phyloP scores from a whole-genome alignment of 1,140 invertebrate genomes.

The Phymastichus coffea region DNA sequence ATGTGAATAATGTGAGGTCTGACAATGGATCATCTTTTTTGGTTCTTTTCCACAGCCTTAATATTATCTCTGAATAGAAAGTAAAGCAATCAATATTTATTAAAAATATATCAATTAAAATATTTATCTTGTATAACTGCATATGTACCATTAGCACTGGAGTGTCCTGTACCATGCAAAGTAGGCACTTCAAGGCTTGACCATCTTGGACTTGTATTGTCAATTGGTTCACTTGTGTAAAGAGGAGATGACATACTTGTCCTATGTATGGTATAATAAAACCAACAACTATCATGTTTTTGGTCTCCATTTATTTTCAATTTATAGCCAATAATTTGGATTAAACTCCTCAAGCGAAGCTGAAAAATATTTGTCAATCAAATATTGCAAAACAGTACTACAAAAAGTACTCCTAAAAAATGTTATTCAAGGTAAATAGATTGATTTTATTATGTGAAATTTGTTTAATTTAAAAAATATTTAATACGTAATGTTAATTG shows the following conservation, averaged over 20 bases:
- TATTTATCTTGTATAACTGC: slow-evolving; percentile 5
- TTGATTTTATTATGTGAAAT: too few relatives aligned
- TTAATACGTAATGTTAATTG: too few relatives aligned
- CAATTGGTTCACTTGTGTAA: slow-evolving; percentile 81
- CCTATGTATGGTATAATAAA: slow-evolving; percentile 78
- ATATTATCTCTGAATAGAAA: slow-evolving; percentile 58
- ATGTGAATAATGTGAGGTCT: slow-evolving; percentile 66
- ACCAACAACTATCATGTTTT: slow-evolving; percentile 54
- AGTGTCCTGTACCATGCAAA: slow-evolving; percentile 50
- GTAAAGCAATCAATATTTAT: slow-evolving; percentile 18
- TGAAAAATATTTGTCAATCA: slow-evolving; percentile 42
- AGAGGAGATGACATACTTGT: slow-evolving; percentile 80
- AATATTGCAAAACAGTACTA: too few relatives aligned
- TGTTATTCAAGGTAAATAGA: too few relatives aligned
- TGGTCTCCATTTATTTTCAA: slow-evolving; percentile 45
- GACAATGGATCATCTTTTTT: slow-evolving; percentile 41
- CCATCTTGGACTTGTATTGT: slow-evolving; percentile 75
- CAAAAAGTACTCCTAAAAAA: too few relatives aligned
- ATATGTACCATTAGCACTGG: slow-evolving; percentile 49
- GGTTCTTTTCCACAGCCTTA: slow-evolving; percentile 58
- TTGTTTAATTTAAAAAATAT: too few relatives aligned
- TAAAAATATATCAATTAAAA: slow-evolving; percentile 13
- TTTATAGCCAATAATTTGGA: slow-evolving; percentile 69
- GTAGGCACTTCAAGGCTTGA: slow-evolving; percentile 57
- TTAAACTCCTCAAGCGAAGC: slow-evolving; percentile 71